Conservation (phyloP, 2,113 vertebrate genomes). For the Cettia cetti region DNA sequence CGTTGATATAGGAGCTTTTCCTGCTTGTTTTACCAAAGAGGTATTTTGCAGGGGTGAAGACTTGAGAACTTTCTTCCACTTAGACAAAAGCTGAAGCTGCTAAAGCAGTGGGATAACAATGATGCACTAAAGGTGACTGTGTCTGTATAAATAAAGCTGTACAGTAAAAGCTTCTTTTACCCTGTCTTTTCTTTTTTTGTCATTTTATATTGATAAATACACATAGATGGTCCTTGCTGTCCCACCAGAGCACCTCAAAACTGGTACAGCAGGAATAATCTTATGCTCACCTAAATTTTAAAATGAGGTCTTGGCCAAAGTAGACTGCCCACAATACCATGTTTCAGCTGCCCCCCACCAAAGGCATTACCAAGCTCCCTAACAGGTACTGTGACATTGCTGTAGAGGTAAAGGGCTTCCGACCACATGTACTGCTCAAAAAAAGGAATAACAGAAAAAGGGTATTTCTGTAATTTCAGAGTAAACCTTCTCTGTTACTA, state of each 20-base stretch:
- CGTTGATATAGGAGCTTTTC: background rate
- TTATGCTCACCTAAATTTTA: background rate
- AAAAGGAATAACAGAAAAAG: background rate
- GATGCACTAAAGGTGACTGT: background rate
- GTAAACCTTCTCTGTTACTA: background rate
- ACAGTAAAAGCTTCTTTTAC: background rate
- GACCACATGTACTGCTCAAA: background rate
- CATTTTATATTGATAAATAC: background rate
- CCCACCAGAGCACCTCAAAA: background rate
- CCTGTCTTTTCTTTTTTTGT: background rate
- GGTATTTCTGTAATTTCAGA: background rate
- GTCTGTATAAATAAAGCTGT: background rate
- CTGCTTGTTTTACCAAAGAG: background rate
- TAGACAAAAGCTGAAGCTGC: background rate
- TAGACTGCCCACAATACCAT: background rate
- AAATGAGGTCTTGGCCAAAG: background rate
- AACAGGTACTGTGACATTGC: background rate
- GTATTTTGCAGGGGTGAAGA: fast-evolving
- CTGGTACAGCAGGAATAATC: fast-evolving
- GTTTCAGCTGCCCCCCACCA: background rate
- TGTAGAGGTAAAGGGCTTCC: background rate
- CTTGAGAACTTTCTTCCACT: background rate
- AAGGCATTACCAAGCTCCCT: background rate
- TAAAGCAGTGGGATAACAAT: background rate
- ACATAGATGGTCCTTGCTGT: background rate